phyloP scores from a whole-genome alignment of 2,888 invertebrate genomes.

The Trachelus tabidus region DNA sequence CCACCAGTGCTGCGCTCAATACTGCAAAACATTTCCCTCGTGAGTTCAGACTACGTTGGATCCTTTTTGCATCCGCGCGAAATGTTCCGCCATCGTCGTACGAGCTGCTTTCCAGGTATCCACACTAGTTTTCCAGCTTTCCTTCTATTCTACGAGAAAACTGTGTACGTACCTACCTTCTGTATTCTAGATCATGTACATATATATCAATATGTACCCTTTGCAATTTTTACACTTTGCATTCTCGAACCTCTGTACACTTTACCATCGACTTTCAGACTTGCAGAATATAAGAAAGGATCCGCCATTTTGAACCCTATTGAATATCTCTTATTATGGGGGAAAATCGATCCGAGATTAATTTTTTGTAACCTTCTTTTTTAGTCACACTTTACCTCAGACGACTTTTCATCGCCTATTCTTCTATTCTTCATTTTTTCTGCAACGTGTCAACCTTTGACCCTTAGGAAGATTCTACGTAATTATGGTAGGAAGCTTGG shows the following conservation, averaged over 20 bases:
- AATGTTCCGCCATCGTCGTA: slow-evolving; percentile 18
- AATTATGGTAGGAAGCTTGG: neutral
- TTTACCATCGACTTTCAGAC: neutral
- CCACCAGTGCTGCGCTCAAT: slow-evolving; percentile 37
- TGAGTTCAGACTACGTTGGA: slow-evolving; percentile 29
- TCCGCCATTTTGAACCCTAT: neutral
- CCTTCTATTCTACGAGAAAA: slow-evolving; percentile 29
- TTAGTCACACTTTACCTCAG: neutral
- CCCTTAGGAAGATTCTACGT: neutral
- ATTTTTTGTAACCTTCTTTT: neutral
- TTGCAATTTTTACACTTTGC: neutral
- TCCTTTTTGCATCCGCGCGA: slow-evolving; percentile 43
- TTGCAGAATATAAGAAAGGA: neutral
- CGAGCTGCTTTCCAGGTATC: neutral
- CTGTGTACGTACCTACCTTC: neutral
- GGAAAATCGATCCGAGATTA: neutral
- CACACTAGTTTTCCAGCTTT: neutral
- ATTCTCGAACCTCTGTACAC: neutral
- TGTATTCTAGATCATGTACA: neutral
- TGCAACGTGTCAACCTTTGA: neutral
- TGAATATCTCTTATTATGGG: neutral
- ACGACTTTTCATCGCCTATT: neutral
- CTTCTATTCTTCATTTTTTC: neutral
- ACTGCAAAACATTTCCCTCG: slow-evolving; percentile 52
- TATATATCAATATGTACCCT: neutral